Evolutionary conservation across 1,140 invertebrate genomes (phyloP), one percentile per base, ranked within the genome.

Genomic region (Psix sp.): DNA sequence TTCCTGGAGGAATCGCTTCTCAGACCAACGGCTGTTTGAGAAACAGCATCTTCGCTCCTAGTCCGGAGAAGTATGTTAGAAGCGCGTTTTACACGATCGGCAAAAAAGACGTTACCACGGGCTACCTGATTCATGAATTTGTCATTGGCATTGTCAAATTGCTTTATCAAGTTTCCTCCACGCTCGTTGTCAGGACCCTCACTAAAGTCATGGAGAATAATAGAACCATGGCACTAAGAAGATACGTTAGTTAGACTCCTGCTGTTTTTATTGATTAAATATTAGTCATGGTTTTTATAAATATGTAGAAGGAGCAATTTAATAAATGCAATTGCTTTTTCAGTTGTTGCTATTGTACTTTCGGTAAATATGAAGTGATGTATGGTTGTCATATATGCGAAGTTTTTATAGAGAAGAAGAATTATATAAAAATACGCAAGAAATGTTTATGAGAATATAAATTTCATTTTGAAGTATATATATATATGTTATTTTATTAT

Each of bases 1-100:
- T 90, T 36, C 91, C 92, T 1, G 91, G 89, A 11, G 92, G 90
- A 79, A 90, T 93, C 0, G 89, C 90, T 0, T 92, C 90, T n/a
- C 91, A 91, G 35, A 87, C 92, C 85, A 90, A 88, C 45, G 88
- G 88, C 9, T 74, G 38, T 71, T 88, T 91, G 13, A 85, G 84
- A n/a, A 88, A 85, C 5, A 87, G 87, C 10, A 83, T 90, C 56
- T 87, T 89, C 73, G 84, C 87, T 18, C 91, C 92, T 3, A 87
- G 87, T 2, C 89, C 91, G 0, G 81, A 84, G 0, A 85, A 84
- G 15, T 93, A 90, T 80, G 91, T 92, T 5, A 76, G 84, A 29
- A 87, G 86, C 63, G 90, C 91, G 0, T 79, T 93, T n/a, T 84
- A 81, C 52, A 91, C 89, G 2, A 83, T 90, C 45, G 90, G 90